Evolutionary conservation across 2,113 vertebrate species (phyloP), one percentile per base, ranked within the genome.

Genomic region (Vimba vimba): DNA sequence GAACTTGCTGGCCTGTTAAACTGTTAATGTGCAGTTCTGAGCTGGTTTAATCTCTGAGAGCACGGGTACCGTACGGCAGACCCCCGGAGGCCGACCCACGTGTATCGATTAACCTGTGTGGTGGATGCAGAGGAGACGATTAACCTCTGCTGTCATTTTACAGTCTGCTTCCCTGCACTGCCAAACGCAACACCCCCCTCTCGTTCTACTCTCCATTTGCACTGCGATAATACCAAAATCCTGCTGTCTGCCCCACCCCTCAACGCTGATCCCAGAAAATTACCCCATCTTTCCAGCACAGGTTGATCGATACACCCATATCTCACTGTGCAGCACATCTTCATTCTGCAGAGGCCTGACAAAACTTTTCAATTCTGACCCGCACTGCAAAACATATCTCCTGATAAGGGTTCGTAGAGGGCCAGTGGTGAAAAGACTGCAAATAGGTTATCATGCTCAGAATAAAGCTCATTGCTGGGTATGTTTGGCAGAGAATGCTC

Each of bases 121-220:
- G 21, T 21, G 47, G 30, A 68, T 66, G 47, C 74, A 10, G 33
- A 64, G 68, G 76, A 30, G 83, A 76, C 43, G 75, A 79, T 85
- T 85, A 85, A 85, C 84, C 84, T 89, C 86, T 83, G 52, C 62
- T 71, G 79, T 87, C 59, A 36, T 10, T 50, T 74, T 11, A 50
- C 25, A 79, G 52, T 60, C 57, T 82, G 68, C 62, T 74, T 52
- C 89, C 91, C 90, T 90, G 89, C 91, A 91, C 84, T 89, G 88
- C 85, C 87, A 90, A 93, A 92, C 89, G 19, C 43, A 36, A 30
- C 69, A 57, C 75, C 12, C 15, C 27, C 75, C 27, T 75, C 47
- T 78, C 75, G 3, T 57, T 69, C 30, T 59, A 45, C 85, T 19
- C 85, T 85, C 75, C 39, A 47, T 59, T 76, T 50, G 25, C 64